phyloP scores from a whole-genome alignment of 2,888 invertebrate genomes.

The Acronicta alni region DNA sequence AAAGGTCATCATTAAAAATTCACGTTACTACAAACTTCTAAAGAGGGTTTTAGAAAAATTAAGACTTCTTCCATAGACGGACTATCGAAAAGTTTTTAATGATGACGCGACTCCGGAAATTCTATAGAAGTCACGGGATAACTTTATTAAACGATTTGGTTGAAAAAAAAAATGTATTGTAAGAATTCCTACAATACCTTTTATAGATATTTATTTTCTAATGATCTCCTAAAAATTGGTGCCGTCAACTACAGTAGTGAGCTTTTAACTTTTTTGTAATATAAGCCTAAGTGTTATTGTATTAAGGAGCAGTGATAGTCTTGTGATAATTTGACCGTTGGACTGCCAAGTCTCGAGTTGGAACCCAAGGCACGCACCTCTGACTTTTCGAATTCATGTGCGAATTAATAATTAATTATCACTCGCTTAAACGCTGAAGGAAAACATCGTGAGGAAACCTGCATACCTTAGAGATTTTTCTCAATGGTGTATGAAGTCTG shows the following conservation, averaged over 20 bases:
- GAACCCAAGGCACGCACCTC: too few species aligned
- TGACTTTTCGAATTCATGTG: too few species aligned
- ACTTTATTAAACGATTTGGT: conserved; percentile 9
- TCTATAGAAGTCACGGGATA: conserved; percentile 25
- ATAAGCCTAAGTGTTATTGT: not conserved
- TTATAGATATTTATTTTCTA: not conserved
- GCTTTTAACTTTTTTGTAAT: not conserved
- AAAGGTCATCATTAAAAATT: conserved; percentile 30
- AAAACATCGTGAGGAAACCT: too few species aligned
- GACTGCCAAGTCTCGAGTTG: too few species aligned
- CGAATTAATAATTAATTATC: too few species aligned
- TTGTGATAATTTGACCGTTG: too few species aligned
- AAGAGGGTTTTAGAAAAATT: conserved; percentile 24
- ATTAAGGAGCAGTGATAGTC: too few species aligned
- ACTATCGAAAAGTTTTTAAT: conserved; percentile 48
- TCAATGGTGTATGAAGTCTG: too few species aligned
- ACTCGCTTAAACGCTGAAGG: too few species aligned
- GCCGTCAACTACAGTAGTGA: not conserved
- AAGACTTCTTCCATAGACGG: conserved; percentile 12
- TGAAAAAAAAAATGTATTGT: conserved; percentile 2
- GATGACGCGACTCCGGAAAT: conserved; percentile 27
- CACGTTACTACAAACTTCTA: conserved; percentile 25
- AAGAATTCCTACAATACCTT: not conserved
- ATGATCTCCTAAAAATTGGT: not conserved
- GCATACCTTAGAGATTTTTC: too few species aligned